These are phyloP conservation scores for Hyphantria cunea DNA, from an alignment of 1,140 invertebrate species.

Conservation along the genomic window DNA sequence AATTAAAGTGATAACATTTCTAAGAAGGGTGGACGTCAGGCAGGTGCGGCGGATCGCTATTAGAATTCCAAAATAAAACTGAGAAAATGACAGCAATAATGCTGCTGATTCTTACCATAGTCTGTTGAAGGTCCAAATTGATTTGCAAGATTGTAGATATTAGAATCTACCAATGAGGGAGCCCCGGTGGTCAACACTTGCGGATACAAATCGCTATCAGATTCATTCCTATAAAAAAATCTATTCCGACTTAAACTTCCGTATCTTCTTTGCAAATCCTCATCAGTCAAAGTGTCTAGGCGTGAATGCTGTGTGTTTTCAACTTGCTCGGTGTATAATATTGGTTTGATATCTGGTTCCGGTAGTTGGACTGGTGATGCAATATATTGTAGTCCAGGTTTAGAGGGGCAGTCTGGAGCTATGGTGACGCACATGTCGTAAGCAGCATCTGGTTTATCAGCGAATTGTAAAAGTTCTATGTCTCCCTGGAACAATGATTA, in stretches of 20 bases:
- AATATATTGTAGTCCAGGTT: slow-evolving; percentile 25
- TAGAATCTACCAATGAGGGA: slow-evolving; percentile 44
- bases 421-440: slow-evolving; percentile 88
- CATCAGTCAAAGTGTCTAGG: slow-evolving; percentile 25
- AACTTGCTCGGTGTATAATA: slow-evolving; percentile 5
- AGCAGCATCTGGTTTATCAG: slow-evolving; percentile 88
- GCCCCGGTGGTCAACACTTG: slow-evolving; percentile 46
- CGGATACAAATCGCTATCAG: slow-evolving; percentile 38
- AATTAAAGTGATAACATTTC: too few relatives aligned
- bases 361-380: not conserved
- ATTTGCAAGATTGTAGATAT: slow-evolving; percentile 40
- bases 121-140: slow-evolving; percentile 55
- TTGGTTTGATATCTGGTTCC: slow-evolving; percentile 15
- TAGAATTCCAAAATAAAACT: too few relatives aligned
- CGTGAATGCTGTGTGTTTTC: slow-evolving; percentile 16
- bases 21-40: too few relatives aligned
- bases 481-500: slow-evolving; percentile 84
- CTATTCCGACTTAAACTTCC: slow-evolving; percentile 32
- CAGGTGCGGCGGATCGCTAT: too few relatives aligned
- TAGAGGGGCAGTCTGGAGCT: slow-evolving; percentile 84
- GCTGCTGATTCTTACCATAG: slow-evolving; percentile 46
- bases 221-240: slow-evolving; percentile 46
- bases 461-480: slow-evolving; percentile 88
- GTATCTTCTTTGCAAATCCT: slow-evolving; percentile 22
- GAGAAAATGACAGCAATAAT: not conserved